phyloP scores from a whole-genome alignment of 2,888 invertebrate genomes.

The Malthinus seriepunctatus region DNA sequence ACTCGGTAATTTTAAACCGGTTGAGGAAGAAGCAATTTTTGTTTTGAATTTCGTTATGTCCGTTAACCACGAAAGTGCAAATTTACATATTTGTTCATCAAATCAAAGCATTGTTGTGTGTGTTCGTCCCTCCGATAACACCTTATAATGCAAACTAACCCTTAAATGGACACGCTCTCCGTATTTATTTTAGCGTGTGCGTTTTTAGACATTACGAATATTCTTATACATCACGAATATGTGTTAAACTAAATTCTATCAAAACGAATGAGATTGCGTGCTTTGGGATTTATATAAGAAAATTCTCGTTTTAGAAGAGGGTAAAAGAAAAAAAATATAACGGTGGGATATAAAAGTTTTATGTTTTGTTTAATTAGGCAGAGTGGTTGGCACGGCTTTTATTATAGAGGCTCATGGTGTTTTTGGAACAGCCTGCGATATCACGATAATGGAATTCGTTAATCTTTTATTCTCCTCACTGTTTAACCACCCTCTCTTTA shows the following conservation, averaged over 20 bases:
- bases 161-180: slow-evolving; percentile 7
- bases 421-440: slow-evolving; percentile 30
- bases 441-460: slow-evolving; percentile 32
- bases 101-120: not conserved
- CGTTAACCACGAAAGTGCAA: too few species aligned
- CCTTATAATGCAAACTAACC: slow-evolving; percentile 11
- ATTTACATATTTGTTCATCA: too few species aligned
- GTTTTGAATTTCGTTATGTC: too few species aligned
- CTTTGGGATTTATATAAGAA: slow-evolving; percentile 19
- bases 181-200: slow-evolving; percentile 3
- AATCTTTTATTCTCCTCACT: slow-evolving; percentile 28
- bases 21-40: too few species aligned
- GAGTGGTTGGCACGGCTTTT: slow-evolving; percentile 32
- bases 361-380: slow-evolving; percentile 32
- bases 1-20: too few species aligned
- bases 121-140: slow-evolving; percentile 11
- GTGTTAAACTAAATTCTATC: slow-evolving; percentile 20
- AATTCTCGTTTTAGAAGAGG: slow-evolving; percentile 16
- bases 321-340: slow-evolving; percentile 22
- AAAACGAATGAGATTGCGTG: slow-evolving; percentile 24
- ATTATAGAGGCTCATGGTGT: slow-evolving; percentile 25
- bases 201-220: slow-evolving; percentile 13
- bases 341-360: slow-evolving; percentile 31
- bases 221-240: slow-evolving; percentile 21
- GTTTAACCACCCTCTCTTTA: slow-evolving; percentile 22